Percentiles rank a stretch among this genome's conserved stretches.
These are phyloP conservation scores for Enteromius argenteus DNA, from an alignment of 2,797 vertebrate species.

Conservation along the genomic window DNA sequence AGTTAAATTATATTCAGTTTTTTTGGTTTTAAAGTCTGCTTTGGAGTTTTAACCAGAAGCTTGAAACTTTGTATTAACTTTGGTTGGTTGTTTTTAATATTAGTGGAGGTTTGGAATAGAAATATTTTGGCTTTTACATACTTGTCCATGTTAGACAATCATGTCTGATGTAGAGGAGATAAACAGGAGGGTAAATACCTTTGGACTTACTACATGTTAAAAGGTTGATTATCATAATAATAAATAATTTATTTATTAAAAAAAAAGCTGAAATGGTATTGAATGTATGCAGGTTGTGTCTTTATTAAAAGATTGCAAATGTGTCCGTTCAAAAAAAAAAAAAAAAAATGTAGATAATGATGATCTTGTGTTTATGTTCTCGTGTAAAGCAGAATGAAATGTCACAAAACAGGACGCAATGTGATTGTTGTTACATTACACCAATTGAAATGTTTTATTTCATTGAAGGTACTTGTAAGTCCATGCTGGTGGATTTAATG, in stretches of 20 bases:
- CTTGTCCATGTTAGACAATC: conserved; percentile 53
- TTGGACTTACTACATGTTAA: conserved; percentile 2
- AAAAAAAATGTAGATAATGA: conserved; percentile 23
- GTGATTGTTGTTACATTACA: conserved; percentile 12
- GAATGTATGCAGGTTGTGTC: conserved; percentile 1
- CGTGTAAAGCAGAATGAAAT: not conserved
- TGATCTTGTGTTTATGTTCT: conserved; percentile 24
- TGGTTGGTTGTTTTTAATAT: conserved; percentile 42
- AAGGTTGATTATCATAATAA: not conserved
- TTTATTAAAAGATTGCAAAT: conserved; percentile 10
- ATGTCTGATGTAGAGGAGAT: conserved; percentile 42
- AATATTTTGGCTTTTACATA: conserved; percentile 48
- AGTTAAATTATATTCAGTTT: conserved; percentile 14
- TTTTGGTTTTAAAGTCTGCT: not conserved
- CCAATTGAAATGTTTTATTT: conserved; percentile 23
- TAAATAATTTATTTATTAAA: conserved; percentile 21
- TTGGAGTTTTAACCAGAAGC: conserved; percentile 38
- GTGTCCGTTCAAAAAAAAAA: not conserved
- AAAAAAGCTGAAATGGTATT: not conserved
- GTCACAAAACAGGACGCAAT: not conserved
- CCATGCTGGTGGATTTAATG: conserved; percentile 7
- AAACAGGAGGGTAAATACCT: conserved; percentile 24
- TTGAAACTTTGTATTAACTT: conserved; percentile 35
- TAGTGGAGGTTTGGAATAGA: conserved; percentile 30
- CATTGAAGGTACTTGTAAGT: conserved; percentile 8